Evolutionary conservation across 1,140 invertebrate species (phyloP), one percentile per base, ranked within the genome.

Genomic region (Epicauta chinensis): DNA sequence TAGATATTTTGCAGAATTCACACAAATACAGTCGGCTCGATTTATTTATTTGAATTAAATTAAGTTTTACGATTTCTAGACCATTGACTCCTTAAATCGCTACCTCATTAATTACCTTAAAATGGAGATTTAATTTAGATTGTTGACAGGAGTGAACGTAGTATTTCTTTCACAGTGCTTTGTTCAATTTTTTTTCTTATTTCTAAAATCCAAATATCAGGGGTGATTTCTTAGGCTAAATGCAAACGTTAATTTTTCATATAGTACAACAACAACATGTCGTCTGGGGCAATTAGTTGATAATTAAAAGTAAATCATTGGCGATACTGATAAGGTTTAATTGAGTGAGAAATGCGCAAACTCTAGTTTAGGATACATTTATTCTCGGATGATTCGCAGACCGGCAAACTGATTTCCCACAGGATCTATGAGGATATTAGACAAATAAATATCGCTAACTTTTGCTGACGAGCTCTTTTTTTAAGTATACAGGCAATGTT

Each of bases 371-470:
- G 37, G 46, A 51, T 44, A 43, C 49, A 51, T 51, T 51, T 51
- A 51, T 51, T 51, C 39, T 50, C 30, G 46, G 42, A 57, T 57
- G 50, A 57, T 57, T 53, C 55, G 42, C 44, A 44, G 31, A 55
- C 39, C 53, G 49, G 47, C 45, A 38, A 42, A 57, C 43, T 62
- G 60, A 62, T 62, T 62, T 62, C 60, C 60, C 60, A 59, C 51
- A 62, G 60, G 60, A 59, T 56, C 53, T 59, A 62, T 62, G 60
- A 59, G 54, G 57, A 57, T 58, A 62, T 62, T 62, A 62, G 55
- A 62, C 57, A 62, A 62, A 62, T 58, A 59, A 62, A 62, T 62
- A 59, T 57, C 51, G 54, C 56, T 53, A 61, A 61, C 56, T 61
- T 23, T 55, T 53, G 60, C 60, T 62, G 60, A 62, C 60, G 51